Percentiles rank a stretch among this genome's conserved stretches.
phyloP scores from a whole-genome alignment of 2,113 vertebrate species.

The Sciurus niger region DNA sequence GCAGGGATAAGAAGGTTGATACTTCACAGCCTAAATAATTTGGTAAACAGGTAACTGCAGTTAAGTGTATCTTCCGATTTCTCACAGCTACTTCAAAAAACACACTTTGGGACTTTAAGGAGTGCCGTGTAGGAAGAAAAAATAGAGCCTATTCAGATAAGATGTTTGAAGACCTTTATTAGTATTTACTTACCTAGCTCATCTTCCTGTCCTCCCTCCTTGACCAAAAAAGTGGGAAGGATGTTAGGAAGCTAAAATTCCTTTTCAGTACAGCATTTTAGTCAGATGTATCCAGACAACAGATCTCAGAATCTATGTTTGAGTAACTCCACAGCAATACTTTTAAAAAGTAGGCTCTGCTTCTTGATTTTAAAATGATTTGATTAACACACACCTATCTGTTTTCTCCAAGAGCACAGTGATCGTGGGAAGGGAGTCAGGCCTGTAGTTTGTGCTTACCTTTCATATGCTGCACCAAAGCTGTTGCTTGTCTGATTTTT shows the following conservation, averaged over 20 bases:
- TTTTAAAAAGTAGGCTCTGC: not conserved
- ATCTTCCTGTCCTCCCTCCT: conserved; percentile 30
- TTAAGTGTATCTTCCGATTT: conserved; percentile 18
- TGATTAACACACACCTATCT: not conserved
- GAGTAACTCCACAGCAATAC: not conserved
- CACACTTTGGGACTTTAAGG: not conserved
- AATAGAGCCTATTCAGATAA: conserved; percentile 44
- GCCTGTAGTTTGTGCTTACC: not conserved
- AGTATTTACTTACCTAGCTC: conserved; percentile 64
- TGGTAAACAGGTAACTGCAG: conserved; percentile 33
- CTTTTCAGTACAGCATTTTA: conserved; percentile 44
- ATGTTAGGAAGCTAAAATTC: not conserved
- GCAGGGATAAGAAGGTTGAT: conserved; percentile 66
- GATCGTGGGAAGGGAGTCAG: not conserved
- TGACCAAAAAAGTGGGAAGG: not conserved
- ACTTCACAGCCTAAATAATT: not conserved
- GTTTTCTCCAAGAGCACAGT: not conserved
- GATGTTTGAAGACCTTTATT: conserved; percentile 62
- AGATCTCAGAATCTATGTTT: not conserved
- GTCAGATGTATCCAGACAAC: not conserved
- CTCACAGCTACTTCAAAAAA: conserved; percentile 46
- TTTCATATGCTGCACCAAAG: conserved; percentile 33
- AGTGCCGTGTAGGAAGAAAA: conserved; percentile 27
- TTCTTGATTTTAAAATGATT: conserved; percentile 4
- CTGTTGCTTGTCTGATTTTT: conserved; percentile 28